Base-by-base conservation (phyloP, 2,888 invertebrate species). In the Dryobotodes eremita region DNA sequence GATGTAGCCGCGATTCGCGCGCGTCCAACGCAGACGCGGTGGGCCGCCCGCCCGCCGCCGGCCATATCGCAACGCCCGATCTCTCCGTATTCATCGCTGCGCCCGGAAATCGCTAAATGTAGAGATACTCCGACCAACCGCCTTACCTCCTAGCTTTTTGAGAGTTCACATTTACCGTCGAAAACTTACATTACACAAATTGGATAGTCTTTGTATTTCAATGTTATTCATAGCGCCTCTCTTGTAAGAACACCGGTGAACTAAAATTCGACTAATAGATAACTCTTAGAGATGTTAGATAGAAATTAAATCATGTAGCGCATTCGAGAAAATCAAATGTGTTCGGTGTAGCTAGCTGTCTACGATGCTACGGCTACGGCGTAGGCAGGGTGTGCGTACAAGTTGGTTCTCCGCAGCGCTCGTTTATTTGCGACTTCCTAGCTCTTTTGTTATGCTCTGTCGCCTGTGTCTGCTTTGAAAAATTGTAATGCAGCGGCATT, bases 361-460 rank as follows among this genome's bases (percentile, higher is more conserved):
- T 90, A 88, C 86, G 88, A 75, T 62, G 15, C 81, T 90, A 86
- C 86, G 86, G 69, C 86, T 90, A 88, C 86, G 88, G 88, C 87
- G 89, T 85, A 90, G 90, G 88, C 87, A 81, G 88, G 88, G 66
- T 68, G 86, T 93, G 94, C 94, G 93, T 94, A 92, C 92, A 91
- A 93, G 92, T 93, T 93, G 90, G 94, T 92, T 93, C 94, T 92
- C 94, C 71, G 94, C 95, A 94, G 92, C 91, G 95, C 95, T 95
- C 95, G 95, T 95, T 96, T 96, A 95, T 96, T 95, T 95, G 95
- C 94, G 94, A 95, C 95, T 96, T 96, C 93, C 94, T 94, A 94
- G 94, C 95, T 95, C 96, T 95, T 95, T 96, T 96, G 96, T 96
- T 96, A 94, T 92, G 94, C 94, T 93, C 93, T 94, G 95, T 95